Evolutionary conservation across 2,888 invertebrate genomes (phyloP), one percentile per base, ranked within the genome.

Genomic region (Drosophila barbarae): DNA sequence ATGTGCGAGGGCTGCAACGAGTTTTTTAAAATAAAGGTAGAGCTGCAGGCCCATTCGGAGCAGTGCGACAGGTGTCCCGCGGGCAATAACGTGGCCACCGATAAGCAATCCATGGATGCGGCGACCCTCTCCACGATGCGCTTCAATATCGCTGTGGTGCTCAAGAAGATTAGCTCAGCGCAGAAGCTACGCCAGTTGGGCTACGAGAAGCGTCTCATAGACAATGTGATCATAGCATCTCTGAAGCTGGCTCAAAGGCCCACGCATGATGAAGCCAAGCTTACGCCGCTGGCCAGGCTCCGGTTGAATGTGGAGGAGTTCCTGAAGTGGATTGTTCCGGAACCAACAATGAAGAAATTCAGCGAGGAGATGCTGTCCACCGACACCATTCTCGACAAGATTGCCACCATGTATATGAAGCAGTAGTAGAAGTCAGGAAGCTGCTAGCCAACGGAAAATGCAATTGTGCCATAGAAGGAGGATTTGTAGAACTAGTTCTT

Each of bases 141-240:
- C 61, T 92, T 95, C 72, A 91, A 95, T 38, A 90, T 96, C 72
- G 96, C 96, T 2, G 93, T 96, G 42, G 91, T 96, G 41, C 89
- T 96, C 54, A 95, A 95, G 80, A 94, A 94, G 89, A 96, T 96
- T 72, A 95, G 95, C 18, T 93, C 93, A n/a, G 93, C 93, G 72
- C 94, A 94, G 76, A 93, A 94, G 81, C 91, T 96, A 46, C 93
- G 93, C 69, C 94, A 93, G 81, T 90, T 96, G 85, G 96, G 96
- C 79, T 93, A 93, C 89, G 94, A 94, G 63, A 91, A 91, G 78
- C 88, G 89, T 38, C 91, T 95, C 8, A 95, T 96, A 69, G 96
- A 96, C 86, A 94, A 95, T 71, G 93, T 96, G 5, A 91, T 96
- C 2, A 91, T 93, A 55, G 95, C 95, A 73, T 95, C 95, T 0